Base-by-base conservation (phyloP, 1,140 invertebrate genomes). In the Sitodiplosis mosellana region DNA sequence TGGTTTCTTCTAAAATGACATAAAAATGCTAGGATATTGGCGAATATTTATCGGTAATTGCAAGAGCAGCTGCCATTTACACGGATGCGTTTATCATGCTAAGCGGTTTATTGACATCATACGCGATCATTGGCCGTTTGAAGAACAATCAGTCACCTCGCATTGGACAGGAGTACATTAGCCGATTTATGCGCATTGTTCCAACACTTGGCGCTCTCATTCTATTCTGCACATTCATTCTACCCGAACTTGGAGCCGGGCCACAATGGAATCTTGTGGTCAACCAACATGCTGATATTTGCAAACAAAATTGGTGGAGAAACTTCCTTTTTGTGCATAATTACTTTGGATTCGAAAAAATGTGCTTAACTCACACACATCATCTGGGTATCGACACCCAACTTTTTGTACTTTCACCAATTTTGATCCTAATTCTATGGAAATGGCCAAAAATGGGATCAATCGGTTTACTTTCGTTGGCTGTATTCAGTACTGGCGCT, bases 311-410 rank as follows among this genome's bases (percentile, higher is more conserved):
- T 20, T 75, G 74, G 74, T 77, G 74, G 75, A 61, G 70, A 55
- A 77, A 76, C 55, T 69, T 76, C 34, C 56, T 77, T 12, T 77
- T 76, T 51, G 74, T 77, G 21, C 75, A 77, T 51, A 77, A 77
- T 57, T 76, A 76, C 53, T 77, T 74, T 54, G 75, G 75, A n/a
- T 77, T 77, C 50, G 71, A 74, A 51, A 72, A 75, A 49, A 76
- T 77, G 76, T 81, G 79, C 54, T 57, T 81, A 15, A 80, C 77
- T 1, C 78, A 81, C 47, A 81, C 78, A 0, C 78, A 81, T 59
- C 78, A 81, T 50, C 46, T 90, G 48, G 84, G 85, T 10, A 87
- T 88, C 54, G 87, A 91, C 55, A 86, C 83, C 48, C 83, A 88
- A 65, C 67, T 89, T 12, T 88, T 87, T 56, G 59, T 76, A 0